Conservation (phyloP, 2,797 vertebrate genomes). For the Chrysocyon brachyurus region DNA sequence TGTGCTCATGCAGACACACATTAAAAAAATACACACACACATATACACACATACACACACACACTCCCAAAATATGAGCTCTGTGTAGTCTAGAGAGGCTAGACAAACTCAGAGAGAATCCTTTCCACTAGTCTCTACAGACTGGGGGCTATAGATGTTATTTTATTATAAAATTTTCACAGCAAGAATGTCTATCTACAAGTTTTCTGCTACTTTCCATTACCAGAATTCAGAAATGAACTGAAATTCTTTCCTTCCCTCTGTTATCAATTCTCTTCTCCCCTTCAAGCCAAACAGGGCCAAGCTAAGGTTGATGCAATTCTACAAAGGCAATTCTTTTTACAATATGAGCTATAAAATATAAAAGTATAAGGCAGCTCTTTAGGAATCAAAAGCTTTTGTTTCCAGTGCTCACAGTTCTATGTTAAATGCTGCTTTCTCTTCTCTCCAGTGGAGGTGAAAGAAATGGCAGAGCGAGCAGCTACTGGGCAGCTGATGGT, state of each 20-base stretch:
- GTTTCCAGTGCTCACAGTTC: not conserved
- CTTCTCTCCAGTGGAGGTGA: conserved; percentile 86
- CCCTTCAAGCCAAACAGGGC: not conserved
- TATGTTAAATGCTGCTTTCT: conserved; percentile 54
- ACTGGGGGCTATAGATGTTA: not conserved
- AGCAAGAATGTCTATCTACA: not conserved
- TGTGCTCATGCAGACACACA: not conserved
- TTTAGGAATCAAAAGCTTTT: conserved; percentile 40
- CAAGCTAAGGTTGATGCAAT: not conserved
- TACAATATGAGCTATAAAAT: not conserved
- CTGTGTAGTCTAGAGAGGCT: not conserved
- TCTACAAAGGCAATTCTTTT: conserved; percentile 5
- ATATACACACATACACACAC: not conserved
- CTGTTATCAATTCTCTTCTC: not conserved
- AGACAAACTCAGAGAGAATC: not conserved
- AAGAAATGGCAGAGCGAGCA: conserved; percentile 86
- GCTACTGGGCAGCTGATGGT: conserved; percentile 84
- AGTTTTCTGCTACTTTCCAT: not conserved
- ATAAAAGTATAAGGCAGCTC: not conserved
- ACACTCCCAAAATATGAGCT: not conserved
- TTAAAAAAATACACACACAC: not conserved
- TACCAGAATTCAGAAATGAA: conserved; percentile 4
- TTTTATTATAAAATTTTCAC: conserved; percentile 27
- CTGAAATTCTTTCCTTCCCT: not conserved
- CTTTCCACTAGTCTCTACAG: not conserved